Evolutionary conservation across 2,113 vertebrate species (phyloP), one percentile per base, ranked within the genome.

Genomic region (Odontophorus gujanensis): DNA sequence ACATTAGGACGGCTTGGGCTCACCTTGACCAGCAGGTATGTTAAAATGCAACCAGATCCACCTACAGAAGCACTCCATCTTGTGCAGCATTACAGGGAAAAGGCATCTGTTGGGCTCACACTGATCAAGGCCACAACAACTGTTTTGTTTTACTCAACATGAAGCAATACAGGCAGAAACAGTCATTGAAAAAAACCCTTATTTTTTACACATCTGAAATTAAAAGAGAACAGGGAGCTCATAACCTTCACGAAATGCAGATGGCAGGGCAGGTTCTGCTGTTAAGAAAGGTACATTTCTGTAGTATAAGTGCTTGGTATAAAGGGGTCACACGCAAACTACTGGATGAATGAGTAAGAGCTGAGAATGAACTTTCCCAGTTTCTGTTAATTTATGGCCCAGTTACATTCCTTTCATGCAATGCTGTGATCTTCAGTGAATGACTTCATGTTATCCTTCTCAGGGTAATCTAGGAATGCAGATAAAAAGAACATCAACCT

Each of bases 391-490:
- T 90, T 92, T 86, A 89, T 26, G 51, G 76, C 40, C 51, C 1
- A 0, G 73, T 73, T 91, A 75, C 73, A 86, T 92, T 95, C 85
- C 80, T 90, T 88, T 91, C 80, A 81, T 48, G 26, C 58, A 95
- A 75, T 73, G 62, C 92, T 80, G 76, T 61, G 86, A 89, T 93
- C 74, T 81, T 45, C 85, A 88, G 73, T 34, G 16, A 94, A 78
- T 45, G 53, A 90, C 22, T 88, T 87, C 73, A 84, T 36, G 15
- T 83, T 83, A 88, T 66, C 65, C 61, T 88, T 36, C 68, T 85
- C 36, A 53, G 61, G 92, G 82, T 76, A 90, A 95, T 95, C 91
- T 80, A 91, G 89, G 85, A 96, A 96, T 81, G 92, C 68, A 92
- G 36, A 85, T 19, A 91, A 17, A 89, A 71, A 91, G 80, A 86